Conservation (phyloP, 2,113 vertebrate species). For the Mobula hypostoma region DNA sequence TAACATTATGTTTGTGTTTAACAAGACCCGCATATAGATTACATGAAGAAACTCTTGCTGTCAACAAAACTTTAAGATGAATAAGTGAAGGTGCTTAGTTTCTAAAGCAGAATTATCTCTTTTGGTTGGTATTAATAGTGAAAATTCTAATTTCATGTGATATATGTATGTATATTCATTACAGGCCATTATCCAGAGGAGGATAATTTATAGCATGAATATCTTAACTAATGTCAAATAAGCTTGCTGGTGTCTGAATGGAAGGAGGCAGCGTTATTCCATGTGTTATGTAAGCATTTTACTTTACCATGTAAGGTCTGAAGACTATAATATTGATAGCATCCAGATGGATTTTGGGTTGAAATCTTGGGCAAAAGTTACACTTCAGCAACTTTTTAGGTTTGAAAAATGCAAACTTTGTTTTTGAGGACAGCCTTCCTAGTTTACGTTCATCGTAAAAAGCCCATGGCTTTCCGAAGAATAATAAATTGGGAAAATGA, state of each 20-base stretch:
- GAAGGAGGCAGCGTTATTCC: too few relatives aligned
- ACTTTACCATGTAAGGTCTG: neutral
- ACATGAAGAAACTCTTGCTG: neutral
- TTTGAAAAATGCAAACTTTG: neutral
- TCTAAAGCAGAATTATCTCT: neutral
- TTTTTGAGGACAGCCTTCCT: neutral
- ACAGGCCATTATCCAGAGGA: neutral
- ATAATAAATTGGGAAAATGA: neutral
- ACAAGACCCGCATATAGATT: neutral
- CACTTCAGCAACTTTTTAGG: neutral
- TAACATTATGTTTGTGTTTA: constrained; percentile 44
- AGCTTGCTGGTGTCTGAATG: neutral
- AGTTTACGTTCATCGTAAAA: neutral
- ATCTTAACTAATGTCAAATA: neutral
- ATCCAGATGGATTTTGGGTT: neutral
- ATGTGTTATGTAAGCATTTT: neutral
- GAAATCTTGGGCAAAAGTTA: neutral
- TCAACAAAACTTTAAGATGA: neutral
- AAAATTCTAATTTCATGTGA: neutral
- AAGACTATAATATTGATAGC: neutral
- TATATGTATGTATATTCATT: neutral
- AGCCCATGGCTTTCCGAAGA: neutral
- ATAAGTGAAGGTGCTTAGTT: neutral
- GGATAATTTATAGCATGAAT: neutral
- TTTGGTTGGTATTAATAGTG: neutral